Evolutionary conservation across 2,888 invertebrate species (phyloP).

Genomic region (Belgica antarctica): DNA sequence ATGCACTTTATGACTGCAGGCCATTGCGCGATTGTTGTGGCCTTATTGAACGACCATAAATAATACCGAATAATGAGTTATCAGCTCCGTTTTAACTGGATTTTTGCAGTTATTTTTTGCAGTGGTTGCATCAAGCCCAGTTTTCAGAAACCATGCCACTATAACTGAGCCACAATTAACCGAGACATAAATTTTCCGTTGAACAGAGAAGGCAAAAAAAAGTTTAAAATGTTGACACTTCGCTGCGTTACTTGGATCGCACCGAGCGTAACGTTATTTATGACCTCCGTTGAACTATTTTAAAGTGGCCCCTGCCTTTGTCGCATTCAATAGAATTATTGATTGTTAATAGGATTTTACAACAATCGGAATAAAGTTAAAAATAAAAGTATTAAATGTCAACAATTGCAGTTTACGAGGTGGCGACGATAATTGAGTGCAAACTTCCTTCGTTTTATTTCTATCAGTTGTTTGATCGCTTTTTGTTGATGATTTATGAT

Average conservation of each 20-base stretch:
- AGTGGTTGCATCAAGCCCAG: background rate
- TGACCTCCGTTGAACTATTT: slow-evolving; percentile 33
- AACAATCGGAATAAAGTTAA: background rate
- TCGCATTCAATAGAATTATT: slow-evolving; percentile 37
- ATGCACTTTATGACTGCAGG: background rate
- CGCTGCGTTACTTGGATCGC: slow-evolving; percentile 7
- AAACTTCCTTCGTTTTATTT: background rate
- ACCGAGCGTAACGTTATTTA: slow-evolving; percentile 31
- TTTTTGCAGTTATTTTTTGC: background rate
- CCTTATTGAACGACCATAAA: slow-evolving; percentile 15
- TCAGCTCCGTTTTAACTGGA: background rate
- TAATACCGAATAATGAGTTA: background rate
- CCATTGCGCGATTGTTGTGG: background rate
- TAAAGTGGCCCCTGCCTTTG: slow-evolving; percentile 29
- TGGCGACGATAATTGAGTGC: slow-evolving; percentile 7
- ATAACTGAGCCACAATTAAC: slow-evolving; percentile 5
- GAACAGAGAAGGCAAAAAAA: background rate
- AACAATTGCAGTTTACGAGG: slow-evolving; percentile 1
- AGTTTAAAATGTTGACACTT: slow-evolving; percentile 18
- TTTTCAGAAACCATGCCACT: background rate
- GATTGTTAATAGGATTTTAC: slow-evolving; percentile 38
- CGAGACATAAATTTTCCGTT: slow-evolving; percentile 9
- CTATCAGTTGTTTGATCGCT: slow-evolving; percentile 24
- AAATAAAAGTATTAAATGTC: slow-evolving; percentile 30
- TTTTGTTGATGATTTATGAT: background rate